Conservation (phyloP, 2,888 invertebrate species). For the Perizoma affinitatum region DNA sequence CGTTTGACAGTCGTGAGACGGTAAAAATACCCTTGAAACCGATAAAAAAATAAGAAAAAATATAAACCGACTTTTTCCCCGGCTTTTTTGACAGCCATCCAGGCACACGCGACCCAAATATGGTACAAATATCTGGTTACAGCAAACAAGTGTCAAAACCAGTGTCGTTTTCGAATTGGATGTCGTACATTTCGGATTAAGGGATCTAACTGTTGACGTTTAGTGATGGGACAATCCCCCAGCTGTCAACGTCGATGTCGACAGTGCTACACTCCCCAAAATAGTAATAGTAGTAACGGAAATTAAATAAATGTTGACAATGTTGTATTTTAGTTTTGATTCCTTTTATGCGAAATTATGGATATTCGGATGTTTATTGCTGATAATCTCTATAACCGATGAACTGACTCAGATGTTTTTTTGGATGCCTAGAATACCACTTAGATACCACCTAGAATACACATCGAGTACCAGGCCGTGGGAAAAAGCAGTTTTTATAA, state of each 20-base stretch:
- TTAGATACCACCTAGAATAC: too few species aligned
- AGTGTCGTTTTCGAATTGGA: constrained; percentile 31
- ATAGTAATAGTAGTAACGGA: neutral
- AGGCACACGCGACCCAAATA: constrained; percentile 10
- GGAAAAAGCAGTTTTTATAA: too few species aligned
- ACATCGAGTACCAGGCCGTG: too few species aligned
- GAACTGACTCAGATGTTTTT: too few species aligned
- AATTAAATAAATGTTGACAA: neutral
- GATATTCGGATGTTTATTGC: too few species aligned
- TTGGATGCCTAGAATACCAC: too few species aligned
- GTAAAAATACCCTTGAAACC: too few species aligned
- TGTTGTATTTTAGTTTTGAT: too few species aligned
- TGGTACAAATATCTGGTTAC: constrained; percentile 31
- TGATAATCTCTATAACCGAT: too few species aligned
- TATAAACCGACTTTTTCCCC: constrained; percentile 11
- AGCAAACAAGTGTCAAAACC: constrained; percentile 39
- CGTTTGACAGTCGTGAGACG: too few species aligned
- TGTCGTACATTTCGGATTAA: constrained; percentile 24
- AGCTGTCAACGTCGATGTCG: neutral
- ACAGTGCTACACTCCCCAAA: neutral
- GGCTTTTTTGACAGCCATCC: constrained; percentile 1
- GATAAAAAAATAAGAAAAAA: too few species aligned
- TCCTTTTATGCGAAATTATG: too few species aligned
- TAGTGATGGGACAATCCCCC: constrained; percentile 23
- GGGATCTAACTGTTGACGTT: constrained; percentile 18